Percentiles rank a stretch among this genome's conserved stretches.
Conservation (phyloP, 2,797 vertebrate species). For the Cossypha heuglini region DNA sequence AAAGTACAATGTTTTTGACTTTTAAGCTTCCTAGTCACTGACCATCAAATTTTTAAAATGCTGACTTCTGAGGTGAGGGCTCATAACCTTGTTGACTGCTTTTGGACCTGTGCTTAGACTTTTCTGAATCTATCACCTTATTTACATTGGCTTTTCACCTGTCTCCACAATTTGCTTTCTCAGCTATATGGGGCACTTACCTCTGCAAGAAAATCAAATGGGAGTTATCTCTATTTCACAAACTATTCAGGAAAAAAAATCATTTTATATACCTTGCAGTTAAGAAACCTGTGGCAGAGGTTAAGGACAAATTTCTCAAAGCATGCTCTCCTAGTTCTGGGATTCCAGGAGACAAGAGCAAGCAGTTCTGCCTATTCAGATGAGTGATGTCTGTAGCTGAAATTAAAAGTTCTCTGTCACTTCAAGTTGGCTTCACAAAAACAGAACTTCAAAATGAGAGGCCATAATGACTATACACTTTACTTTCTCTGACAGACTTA, state of each 20-base stretch:
- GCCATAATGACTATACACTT: not conserved
- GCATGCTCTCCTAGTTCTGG: not conserved
- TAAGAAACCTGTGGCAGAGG: not conserved
- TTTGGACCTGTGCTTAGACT: not conserved
- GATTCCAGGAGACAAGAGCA: not conserved
- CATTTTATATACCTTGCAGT: not conserved
- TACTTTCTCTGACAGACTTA: not conserved
- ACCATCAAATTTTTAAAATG: not conserved
- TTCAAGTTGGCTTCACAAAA: not conserved
- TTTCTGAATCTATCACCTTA: not conserved
- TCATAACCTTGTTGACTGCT: not conserved
- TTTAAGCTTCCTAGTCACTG: not conserved
- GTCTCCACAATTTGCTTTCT: not conserved
- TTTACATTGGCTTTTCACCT: not conserved
- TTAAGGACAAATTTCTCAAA: conserved; percentile 5
- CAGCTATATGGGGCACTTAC: not conserved
- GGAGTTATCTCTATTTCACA: not conserved
- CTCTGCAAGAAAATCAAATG: not conserved
- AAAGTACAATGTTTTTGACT: not conserved
- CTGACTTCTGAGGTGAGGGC: not conserved
- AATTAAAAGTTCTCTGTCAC: not conserved
- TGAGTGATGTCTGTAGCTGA: not conserved
- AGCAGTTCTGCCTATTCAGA: not conserved
- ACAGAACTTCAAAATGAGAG: not conserved
- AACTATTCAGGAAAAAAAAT: not conserved